phyloP scores from a whole-genome alignment of 2,888 invertebrate species.

The Netelia melanura region DNA sequence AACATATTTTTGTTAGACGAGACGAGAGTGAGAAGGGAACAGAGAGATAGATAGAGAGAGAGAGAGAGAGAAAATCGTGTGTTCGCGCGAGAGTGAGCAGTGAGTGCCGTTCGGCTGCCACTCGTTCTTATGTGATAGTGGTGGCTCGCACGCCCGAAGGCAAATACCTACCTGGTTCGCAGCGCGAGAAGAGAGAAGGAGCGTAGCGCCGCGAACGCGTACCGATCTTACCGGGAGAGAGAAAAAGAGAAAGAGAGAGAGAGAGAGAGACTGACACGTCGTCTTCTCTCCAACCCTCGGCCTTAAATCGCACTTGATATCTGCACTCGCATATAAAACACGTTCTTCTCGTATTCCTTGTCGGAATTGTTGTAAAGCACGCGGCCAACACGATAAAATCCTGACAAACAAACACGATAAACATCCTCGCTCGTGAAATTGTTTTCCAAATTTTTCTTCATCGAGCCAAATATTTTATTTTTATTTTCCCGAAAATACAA shows the following conservation, averaged over 20 bases:
- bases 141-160: conserved; percentile 61
- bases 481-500: no score
- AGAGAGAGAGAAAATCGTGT: background rate
- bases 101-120: conserved; percentile 25
- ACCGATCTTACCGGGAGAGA: conserved; percentile 52
- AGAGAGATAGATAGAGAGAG: conserved; percentile 1
- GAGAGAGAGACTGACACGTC: conserved; percentile 66
- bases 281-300: conserved; percentile 24
- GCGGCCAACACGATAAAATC: no score
- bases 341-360: background rate
- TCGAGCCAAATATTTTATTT: no score
- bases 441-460: no score
- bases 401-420: no score
- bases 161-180: conserved; percentile 68
- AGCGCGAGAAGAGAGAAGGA: conserved; percentile 39
- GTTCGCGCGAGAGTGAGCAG: conserved; percentile 40
- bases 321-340: background rate
- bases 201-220: conserved; percentile 54
- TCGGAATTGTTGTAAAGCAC: no score
- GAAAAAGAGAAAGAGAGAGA: conserved; percentile 64
- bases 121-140: conserved; percentile 42
- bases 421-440: no score
- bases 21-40: background rate
- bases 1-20: background rate
- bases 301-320: background rate